These are phyloP conservation scores for Diachrysia chrysitis DNA, from an alignment of 2,888 invertebrate genomes.

Conservation along the genomic window DNA sequence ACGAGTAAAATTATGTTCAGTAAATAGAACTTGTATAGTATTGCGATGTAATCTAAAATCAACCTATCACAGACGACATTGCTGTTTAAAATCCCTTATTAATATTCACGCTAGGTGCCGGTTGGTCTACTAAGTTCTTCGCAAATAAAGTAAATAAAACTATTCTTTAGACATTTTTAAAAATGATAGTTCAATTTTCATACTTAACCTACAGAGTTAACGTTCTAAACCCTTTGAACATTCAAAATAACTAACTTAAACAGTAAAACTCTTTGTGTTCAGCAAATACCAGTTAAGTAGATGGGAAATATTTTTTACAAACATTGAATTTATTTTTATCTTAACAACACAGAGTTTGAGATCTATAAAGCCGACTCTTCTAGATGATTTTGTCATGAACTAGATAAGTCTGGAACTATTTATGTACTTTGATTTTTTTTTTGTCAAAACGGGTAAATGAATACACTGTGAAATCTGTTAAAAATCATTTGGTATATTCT, in stretches of 20 bases:
- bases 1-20: neutral
- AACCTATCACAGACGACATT: constrained; percentile 71
- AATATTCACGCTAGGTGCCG: constrained; percentile 70
- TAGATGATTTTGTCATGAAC: too few relatives aligned
- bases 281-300: neutral
- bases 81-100: constrained; percentile 72
- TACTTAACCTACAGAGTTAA: constrained; percentile 36
- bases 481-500: constrained; percentile 51
- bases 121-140: constrained; percentile 74
- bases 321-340: neutral
- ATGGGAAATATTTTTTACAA: neutral
- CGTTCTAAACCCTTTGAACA: neutral
- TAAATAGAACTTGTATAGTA: constrained; percentile 64
- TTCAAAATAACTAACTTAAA: neutral
- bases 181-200: constrained; percentile 36
- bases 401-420: too few relatives aligned
- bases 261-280: neutral
- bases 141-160: constrained; percentile 73
- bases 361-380: too few relatives aligned
- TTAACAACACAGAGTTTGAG: too few relatives aligned
- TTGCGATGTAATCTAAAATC: constrained; percentile 74
- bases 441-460: neutral
- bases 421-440: too few relatives aligned
- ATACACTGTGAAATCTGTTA: neutral
- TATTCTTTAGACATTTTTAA: constrained; percentile 62